Evolutionary conservation across 2,888 invertebrate species (phyloP), one percentile per base, ranked within the genome.

Genomic region (Mythimna albipuncta): DNA sequence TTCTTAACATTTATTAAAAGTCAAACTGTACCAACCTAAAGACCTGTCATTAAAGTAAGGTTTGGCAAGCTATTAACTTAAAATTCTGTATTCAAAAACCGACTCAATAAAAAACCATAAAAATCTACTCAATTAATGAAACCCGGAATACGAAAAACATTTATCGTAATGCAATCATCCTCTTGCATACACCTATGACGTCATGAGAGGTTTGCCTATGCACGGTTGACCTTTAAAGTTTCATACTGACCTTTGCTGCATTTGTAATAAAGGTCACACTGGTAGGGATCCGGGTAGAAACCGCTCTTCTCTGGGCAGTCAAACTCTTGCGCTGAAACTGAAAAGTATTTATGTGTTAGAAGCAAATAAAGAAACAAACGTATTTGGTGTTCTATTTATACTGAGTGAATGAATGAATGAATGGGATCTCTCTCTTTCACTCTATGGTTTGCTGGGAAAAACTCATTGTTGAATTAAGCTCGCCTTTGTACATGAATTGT

Each of bases 211-310:
- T 72, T 47, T 61, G 59, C 35, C 19, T 62, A 65, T 77, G 66
- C 79, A 76, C 65, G 44, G 47, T 21, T 73, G 87, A 92, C 92
- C 91, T 94, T 91, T 91, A 1, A 35, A n/a, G 7, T 50, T 64
- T 6, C 91, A 87, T 94, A 96, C 96, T 95, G 89, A 96, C 96
- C 97, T 92, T 97, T 97, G 72, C 94, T 94, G 94, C 98, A 98
- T 87, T 97, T 97, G 93, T 98, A 98, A 92, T 98, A 98, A 79
- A 98, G 97, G 94, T 98, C 98, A 91, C 98, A 98, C 92, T 98
- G 98, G 88, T 97, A 97, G 2, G 96, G 96, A 91, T 98, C 98
- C 6, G 98, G 97, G 93, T 97, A 98, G 93, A 96, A 98, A n/a
- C 98, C 98, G 81, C 96, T 97, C 82, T 97, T 96, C 77, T 97